phyloP scores from a whole-genome alignment of 2,113 vertebrate species.

The Numenius arquata region DNA sequence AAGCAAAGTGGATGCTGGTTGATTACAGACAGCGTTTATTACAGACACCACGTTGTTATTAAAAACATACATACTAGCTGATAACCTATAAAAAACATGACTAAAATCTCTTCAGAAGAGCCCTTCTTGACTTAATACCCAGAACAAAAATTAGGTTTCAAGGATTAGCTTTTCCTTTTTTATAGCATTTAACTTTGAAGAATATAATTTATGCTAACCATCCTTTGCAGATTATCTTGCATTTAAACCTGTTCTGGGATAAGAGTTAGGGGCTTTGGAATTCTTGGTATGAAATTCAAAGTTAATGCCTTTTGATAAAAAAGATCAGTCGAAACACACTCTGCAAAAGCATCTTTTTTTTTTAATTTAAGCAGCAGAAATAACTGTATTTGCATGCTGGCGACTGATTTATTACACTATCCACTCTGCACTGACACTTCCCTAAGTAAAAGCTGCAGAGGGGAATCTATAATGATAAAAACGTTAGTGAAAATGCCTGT shows the following conservation, averaged over 20 bases:
- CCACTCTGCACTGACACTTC: neutral
- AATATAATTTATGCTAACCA: constrained; percentile 2
- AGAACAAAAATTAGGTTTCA: neutral
- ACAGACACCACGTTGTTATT: neutral
- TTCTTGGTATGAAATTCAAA: neutral
- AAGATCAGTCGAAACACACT: neutral
- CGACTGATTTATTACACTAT: neutral
- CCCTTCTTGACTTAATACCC: neutral
- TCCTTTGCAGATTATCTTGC: neutral
- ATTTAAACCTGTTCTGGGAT: constrained; percentile 14
- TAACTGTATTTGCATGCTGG: neutral
- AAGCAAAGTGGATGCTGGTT: neutral
- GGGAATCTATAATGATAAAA: neutral
- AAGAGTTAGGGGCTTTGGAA: neutral
- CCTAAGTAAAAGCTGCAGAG: neutral
- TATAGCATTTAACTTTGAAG: neutral
- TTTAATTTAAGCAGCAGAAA: neutral
- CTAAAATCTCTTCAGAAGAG: neutral
- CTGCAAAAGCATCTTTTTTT: neutral
- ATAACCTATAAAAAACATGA: neutral
- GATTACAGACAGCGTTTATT: neutral
- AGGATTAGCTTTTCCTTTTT: constrained; percentile 9
- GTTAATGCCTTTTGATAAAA: neutral
- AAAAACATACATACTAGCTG: neutral
- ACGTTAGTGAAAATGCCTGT: neutral